Conservation (phyloP, 2,797 vertebrate species). For the Danio jaintianensis region DNA sequence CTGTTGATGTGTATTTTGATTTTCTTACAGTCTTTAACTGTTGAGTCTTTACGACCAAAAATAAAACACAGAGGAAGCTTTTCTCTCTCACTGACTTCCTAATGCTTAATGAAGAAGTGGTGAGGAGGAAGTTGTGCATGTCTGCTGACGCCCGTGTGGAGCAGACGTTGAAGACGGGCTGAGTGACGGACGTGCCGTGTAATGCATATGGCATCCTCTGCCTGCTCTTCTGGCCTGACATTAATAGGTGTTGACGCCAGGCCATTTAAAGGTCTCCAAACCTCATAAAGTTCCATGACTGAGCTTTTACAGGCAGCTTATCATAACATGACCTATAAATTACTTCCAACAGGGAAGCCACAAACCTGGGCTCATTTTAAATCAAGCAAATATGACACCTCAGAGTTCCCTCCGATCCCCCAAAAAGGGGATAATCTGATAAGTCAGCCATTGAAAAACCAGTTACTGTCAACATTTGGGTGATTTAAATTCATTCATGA, state of each 20-base stretch:
- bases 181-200: constrained; percentile 72
- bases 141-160: constrained; percentile 21
- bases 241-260: constrained; percentile 71
- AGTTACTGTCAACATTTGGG: constrained; percentile 29
- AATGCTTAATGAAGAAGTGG: not conserved
- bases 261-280: constrained; percentile 70
- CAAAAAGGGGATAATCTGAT: constrained; percentile 34
- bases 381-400: constrained; percentile 54
- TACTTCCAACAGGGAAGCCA: constrained; percentile 52
- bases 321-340: constrained; percentile 66
- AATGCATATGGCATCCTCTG: constrained; percentile 75
- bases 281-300: constrained; percentile 63
- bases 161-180: constrained; percentile 16
- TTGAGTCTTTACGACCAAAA: not conserved
- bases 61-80: not conserved
- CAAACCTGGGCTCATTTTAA: constrained; percentile 29
- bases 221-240: constrained; percentile 70
- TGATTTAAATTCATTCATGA: constrained; percentile 21
- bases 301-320: constrained; percentile 58
- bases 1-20: not conserved
- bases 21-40: not conserved
- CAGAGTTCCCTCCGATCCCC: constrained; percentile 22
- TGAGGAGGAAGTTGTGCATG: constrained; percentile 32
- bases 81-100: not conserved
- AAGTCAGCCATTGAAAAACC: constrained; percentile 15